Conservation (phyloP, 2,888 invertebrate genomes). For the Torymus aiolomorphi region DNA sequence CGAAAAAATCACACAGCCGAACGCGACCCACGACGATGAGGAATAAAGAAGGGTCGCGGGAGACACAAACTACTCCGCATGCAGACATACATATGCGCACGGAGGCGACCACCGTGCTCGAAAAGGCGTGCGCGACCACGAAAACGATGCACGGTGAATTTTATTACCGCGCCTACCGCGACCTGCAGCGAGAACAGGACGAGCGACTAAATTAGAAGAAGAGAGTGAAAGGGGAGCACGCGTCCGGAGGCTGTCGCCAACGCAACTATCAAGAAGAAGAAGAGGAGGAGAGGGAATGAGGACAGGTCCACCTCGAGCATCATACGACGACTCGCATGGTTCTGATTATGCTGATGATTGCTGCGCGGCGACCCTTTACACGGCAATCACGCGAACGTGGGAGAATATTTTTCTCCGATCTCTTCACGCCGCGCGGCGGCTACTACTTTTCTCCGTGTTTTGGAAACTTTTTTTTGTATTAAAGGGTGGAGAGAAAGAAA, state of each 20-base stretch:
- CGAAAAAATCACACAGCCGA: too few relatives aligned
- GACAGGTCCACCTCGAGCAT: conserved; percentile 4
- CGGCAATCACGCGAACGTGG: conserved; percentile 52
- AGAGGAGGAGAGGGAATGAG: conserved; percentile 5
- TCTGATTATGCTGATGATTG: conserved; percentile 59
- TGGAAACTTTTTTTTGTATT: too few relatives aligned
- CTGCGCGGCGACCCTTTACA: conserved; percentile 32
- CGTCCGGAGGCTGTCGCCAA: conserved; percentile 38
- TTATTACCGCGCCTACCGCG: conserved; percentile 57
- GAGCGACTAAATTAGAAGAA: conserved; percentile 52
- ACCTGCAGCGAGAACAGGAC: neutral
- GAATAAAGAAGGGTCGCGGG: neutral
- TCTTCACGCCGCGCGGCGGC: too few relatives aligned
- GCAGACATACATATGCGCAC: too few relatives aligned
- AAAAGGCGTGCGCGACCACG: conserved; percentile 38
- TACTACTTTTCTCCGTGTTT: too few relatives aligned
- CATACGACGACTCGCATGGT: conserved; percentile 50
- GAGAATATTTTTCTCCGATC: conserved; percentile 47
- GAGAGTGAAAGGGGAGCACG: conserved; percentile 8
- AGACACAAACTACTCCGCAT: conserved; percentile 47
- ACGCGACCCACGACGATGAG: neutral
- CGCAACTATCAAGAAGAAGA: too few relatives aligned
- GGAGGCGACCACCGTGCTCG: conserved; percentile 65
- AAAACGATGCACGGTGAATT: conserved; percentile 62
- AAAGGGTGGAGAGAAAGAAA: too few relatives aligned